Evolutionary conservation across 2,797 vertebrate species (phyloP).

Genomic region (Xenopus petersii): DNA sequence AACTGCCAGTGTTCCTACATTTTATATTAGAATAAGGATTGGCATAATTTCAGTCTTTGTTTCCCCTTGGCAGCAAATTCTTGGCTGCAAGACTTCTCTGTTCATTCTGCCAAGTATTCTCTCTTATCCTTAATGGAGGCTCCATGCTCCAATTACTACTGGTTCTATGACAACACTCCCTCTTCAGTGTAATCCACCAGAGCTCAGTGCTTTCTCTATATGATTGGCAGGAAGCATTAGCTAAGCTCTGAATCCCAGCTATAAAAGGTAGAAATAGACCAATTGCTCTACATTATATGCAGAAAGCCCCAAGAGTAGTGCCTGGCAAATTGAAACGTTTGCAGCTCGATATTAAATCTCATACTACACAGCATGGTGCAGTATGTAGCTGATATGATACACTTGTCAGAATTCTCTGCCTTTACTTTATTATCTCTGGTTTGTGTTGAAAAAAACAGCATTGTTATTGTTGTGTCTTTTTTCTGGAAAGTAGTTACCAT

Average conservation of each 20-base stretch:
- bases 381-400: slow-evolving; percentile 29
- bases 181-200: slow-evolving; percentile 32
- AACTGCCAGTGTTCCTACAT: slow-evolving; percentile 16
- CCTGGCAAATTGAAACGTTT: slow-evolving; percentile 34
- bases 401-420: slow-evolving; percentile 7
- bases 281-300: slow-evolving; percentile 34
- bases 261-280: slow-evolving; percentile 35
- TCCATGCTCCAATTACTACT: slow-evolving; percentile 40
- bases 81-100: slow-evolving; percentile 33
- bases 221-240: slow-evolving; percentile 39
- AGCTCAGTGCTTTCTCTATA: slow-evolving; percentile 25
- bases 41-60: slow-evolving; percentile 26
- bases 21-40: slow-evolving; percentile 11
- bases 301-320: slow-evolving; percentile 30
- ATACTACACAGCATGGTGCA: slow-evolving; percentile 21
- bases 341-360: slow-evolving; percentile 27
- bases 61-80: slow-evolving; percentile 17
- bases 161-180: slow-evolving; percentile 27
- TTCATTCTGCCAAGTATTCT: slow-evolving; percentile 24
- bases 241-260: slow-evolving; percentile 21
- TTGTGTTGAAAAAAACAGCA: too few relatives aligned
- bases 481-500: too few relatives aligned
- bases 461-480: too few relatives aligned
- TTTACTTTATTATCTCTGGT: too few relatives aligned
- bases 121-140: slow-evolving; percentile 39